Evolutionary conservation across 2,113 vertebrate genomes (phyloP), one percentile per base, ranked within the genome.

Genomic region (Pyrgilauda ruficollis): DNA sequence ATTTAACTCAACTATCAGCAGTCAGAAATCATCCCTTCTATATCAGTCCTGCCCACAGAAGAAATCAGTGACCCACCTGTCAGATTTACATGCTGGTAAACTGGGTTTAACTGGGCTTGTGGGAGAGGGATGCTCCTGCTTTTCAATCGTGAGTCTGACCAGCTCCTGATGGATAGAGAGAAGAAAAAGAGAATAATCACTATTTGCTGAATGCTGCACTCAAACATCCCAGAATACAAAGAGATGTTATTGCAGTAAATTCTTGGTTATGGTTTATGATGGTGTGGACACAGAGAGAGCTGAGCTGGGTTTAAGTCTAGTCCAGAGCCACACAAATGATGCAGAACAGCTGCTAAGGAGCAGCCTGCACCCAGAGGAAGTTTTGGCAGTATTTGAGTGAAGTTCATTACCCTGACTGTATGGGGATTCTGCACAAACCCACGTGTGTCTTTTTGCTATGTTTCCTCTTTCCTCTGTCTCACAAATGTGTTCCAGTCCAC

Each of bases 101-200:
- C 97, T 98, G 84, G 99, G 98, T 94, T 99, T 99, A 96, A 97
- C 98, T 0, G 99, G 99, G 82, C 98, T 99, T 10, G 98, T 99
- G 43, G 99, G 99, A 41, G 99, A 99, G 0, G 99, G 99, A 52
- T 99, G 99, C 46, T 99, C 99, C 82, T 99, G 99, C 93, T 99
- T 99, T 97, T 99, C 99, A 50, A 99, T 98, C 7, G 98, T 99
- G 41, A 99, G 98, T 95, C 98, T 99, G 95, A 99, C 99, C 97
- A 99, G 96, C 77, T 99, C 99, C 99, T 99, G 74, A 80, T 55
- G 82, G 58, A 64, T 4, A 15, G 49, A 93, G 56, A 84, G 50
- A 66, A 94, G 52, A 72, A 44, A 79, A 78, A 76, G 31, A 49
- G 23, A 52, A 76, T 15, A 49, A 50, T 35, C 5, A 39, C 31